These are phyloP conservation scores for Ceratosolen fusciceps DNA, from an alignment of 1,140 invertebrate species.

Conservation along the genomic window DNA sequence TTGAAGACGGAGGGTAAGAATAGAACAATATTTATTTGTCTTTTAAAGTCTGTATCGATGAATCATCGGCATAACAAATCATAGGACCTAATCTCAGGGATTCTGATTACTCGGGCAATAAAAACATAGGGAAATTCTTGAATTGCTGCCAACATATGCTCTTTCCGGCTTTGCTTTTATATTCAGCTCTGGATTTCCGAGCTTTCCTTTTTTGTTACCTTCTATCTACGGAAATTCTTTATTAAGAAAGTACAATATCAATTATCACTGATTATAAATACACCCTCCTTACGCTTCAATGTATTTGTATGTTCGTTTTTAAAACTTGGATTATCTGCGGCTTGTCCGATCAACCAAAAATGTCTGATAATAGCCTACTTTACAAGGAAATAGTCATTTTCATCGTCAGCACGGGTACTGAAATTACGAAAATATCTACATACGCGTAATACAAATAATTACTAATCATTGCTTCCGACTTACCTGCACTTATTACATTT, in stretches of 20 bases:
- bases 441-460: no score
- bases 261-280: no score
- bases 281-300: neutral
- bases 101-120: constrained; percentile 18
- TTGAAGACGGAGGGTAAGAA: no score
- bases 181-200: neutral
- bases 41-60: constrained; percentile 54
- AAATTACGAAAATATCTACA: no score
- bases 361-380: no score
- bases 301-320: neutral
- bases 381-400: no score
- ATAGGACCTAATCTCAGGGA: constrained; percentile 6
- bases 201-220: neutral
- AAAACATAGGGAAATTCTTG: constrained; percentile 19
- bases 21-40: constrained; percentile 54
- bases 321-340: no score
- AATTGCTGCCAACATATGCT: constrained; percentile 19
- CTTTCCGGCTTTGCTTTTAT: constrained; percentile 18
- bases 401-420: no score
- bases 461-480: no score
- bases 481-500: no score
- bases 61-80: constrained; percentile 55
- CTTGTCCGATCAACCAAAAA: no score
- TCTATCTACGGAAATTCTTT: neutral
- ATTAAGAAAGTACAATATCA: no score